Conservation (phyloP, 1,140 invertebrate genomes). For the Nylanderia fulva region DNA sequence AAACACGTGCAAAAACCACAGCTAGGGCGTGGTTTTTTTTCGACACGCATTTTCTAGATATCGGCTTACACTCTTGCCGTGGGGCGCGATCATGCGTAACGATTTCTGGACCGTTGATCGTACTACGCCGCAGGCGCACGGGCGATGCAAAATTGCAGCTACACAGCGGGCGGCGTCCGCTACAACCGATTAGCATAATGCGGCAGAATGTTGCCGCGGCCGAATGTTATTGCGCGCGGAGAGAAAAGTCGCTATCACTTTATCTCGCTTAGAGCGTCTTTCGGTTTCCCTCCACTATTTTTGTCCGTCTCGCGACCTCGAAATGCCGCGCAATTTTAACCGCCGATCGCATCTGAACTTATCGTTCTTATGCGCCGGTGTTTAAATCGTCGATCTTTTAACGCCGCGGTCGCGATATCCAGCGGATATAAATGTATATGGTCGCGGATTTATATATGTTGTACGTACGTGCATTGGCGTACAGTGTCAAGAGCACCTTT, state of each 20-base stretch:
- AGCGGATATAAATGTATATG: too few species aligned
- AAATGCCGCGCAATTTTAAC: not conserved
- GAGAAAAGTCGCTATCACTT: conserved; percentile 8
- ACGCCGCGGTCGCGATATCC: not conserved
- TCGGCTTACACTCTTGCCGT: conserved; percentile 23
- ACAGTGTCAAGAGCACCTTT: conserved; percentile 53
- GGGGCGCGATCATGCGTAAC: conserved; percentile 66
- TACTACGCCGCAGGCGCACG: not conserved
- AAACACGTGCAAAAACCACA: not conserved
- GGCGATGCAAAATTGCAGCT: conserved; percentile 42
- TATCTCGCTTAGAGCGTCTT: not conserved
- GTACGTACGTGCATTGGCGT: not conserved
- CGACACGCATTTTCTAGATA: conserved; percentile 43
- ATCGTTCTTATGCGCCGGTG: not conserved
- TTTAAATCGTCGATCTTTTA: conserved; percentile 9
- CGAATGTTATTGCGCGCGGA: conserved; percentile 21
- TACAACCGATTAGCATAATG: conserved; percentile 59
- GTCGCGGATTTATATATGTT: too few species aligned
- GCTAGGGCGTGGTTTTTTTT: not conserved
- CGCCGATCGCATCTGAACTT: not conserved
- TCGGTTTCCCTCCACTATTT: conserved; percentile 15
- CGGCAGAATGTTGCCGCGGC: conserved; percentile 20
- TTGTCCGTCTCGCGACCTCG: not conserved
- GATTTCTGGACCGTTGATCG: conserved; percentile 66
- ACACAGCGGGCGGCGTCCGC: conserved; percentile 31